Evolutionary conservation across 2,113 vertebrate genomes (phyloP).

Genomic region (Astur gentilis): DNA sequence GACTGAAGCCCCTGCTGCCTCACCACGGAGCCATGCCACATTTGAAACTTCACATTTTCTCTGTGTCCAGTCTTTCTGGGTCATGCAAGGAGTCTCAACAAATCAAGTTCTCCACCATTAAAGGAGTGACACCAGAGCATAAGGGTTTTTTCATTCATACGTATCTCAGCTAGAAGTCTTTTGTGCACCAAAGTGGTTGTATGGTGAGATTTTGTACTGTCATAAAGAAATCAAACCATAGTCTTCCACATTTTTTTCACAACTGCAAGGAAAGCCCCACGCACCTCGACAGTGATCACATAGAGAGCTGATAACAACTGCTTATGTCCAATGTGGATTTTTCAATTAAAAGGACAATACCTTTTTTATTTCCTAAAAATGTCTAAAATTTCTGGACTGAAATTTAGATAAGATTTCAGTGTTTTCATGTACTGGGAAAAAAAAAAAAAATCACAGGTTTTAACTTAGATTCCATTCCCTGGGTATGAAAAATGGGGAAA

Average conservation of each 20-base stretch:
- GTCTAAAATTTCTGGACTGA: not conserved
- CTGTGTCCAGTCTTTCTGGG: not conserved
- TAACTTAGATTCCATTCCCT: not conserved
- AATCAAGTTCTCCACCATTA: not conserved
- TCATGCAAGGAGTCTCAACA: not conserved
- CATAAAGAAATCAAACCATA: not conserved
- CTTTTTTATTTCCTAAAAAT: not conserved
- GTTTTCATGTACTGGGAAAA: not conserved
- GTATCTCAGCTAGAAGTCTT: not conserved
- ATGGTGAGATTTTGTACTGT: not conserved
- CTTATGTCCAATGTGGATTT: not conserved
- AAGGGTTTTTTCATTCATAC: not conserved
- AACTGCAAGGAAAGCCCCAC: fast-evolving
- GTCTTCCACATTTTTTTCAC: not conserved
- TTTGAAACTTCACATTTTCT: not conserved
- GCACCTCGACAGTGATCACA: not conserved
- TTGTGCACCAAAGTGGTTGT: not conserved
- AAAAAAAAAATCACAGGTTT: not conserved
- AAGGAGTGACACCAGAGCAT: fast-evolving
- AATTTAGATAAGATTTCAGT: not conserved
- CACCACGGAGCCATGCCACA: fast-evolving
- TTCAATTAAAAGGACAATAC: not conserved
- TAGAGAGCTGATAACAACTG: not conserved
- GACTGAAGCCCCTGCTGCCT: not conserved
- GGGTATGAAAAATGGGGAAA: not conserved